phyloP scores from a whole-genome alignment of 2,113 vertebrate genomes.

The Cyphomyrus plagiostoma region DNA sequence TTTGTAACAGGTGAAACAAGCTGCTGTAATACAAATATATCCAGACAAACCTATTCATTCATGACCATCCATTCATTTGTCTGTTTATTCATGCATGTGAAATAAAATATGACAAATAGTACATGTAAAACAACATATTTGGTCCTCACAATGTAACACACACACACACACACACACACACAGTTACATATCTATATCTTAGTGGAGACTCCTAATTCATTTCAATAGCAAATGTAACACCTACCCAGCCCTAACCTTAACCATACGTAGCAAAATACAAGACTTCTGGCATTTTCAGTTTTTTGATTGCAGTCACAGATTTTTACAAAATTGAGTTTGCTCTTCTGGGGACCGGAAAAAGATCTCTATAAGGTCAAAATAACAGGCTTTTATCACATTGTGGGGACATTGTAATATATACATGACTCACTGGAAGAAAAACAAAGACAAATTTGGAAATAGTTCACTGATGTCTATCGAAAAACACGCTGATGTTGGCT shows the following conservation, averaged over 20 bases:
- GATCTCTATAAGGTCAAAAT: background rate
- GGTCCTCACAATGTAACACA: background rate
- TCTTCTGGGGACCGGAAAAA: background rate
- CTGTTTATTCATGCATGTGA: background rate
- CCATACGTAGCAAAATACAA: background rate
- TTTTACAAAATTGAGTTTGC: background rate
- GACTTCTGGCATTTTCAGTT: background rate
- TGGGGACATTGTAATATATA: background rate
- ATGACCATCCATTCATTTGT: background rate
- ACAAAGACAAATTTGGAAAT: background rate
- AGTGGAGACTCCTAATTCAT: background rate
- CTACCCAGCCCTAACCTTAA: background rate
- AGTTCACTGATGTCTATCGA: background rate
- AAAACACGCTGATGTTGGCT: background rate
- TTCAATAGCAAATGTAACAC: background rate
- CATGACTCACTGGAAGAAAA: background rate
- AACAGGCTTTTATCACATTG: background rate
- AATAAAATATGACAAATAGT: background rate
- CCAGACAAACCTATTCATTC: background rate
- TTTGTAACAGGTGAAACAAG: background rate
- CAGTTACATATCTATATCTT: background rate
- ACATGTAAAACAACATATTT: background rate
- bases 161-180: background rate
- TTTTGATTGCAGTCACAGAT: background rate
- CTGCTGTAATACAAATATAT: background rate